Evolutionary conservation across 2,113 vertebrate species (phyloP), one percentile per base, ranked within the genome.

Genomic region (Equus quagga): DNA sequence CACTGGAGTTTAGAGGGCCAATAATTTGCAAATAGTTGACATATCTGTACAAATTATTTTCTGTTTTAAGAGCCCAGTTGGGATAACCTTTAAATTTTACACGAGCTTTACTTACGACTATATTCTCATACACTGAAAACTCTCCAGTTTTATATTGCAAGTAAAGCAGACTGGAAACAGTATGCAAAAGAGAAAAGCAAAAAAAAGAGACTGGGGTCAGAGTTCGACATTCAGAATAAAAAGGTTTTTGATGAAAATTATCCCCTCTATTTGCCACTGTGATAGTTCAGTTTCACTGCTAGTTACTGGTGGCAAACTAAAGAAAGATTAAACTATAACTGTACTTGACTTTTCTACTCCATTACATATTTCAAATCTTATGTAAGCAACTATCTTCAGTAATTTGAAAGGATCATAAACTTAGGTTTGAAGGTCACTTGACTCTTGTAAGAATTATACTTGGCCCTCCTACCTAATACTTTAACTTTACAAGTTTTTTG

Each of bases 11-110:
- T 58, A 86, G 58, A 94, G 70, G 89, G 87, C 36, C 70, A 85
- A 14, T 96, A 80, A 91, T 91, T 97, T 95, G 54, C 60, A 95
- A n/a, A 67, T 73, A 92, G 92, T 92, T 88, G 65, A 54, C 24
- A 41, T 7, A 11, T 83, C 24, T 89, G 12, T 60, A 62, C 23
- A 94, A 62, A 78, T n/a, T 89, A 24, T 18, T 6, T 46, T 85
- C 19, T 91, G 9, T 73, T 83, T 96, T 81, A 95, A 97, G 81
- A 76, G 36, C 56, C 82, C 56, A 58, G 21, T 95, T 90, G 69
- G 67, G 56, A 65, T 90, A 93, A 70, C 19, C 23, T 62, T 96
- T 93, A 82, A 56, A 51, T 94, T 80, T 96, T 84, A 81, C 12
- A 73, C 2, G 41, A 60, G 12, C 6, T 79, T 81, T 75, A 56